phyloP scores from a whole-genome alignment of 2,888 invertebrate species.

The Neoscelio sp. region DNA sequence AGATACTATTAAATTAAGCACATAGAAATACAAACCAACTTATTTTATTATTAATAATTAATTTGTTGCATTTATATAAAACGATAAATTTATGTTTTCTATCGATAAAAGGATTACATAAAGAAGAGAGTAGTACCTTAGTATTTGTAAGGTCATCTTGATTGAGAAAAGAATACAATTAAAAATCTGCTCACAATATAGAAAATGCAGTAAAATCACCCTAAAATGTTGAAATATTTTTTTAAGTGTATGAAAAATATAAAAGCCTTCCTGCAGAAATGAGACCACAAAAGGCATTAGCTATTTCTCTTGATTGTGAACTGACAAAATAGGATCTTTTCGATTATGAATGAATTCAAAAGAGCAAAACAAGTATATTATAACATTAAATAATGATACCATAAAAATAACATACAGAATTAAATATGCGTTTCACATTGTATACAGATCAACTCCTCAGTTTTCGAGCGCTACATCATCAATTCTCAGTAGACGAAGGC shows the following conservation, averaged over 20 bases:
- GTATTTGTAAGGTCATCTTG: conserved; percentile 20
- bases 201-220: not conserved
- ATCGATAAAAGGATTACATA: conserved; percentile 4
- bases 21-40: too few species aligned
- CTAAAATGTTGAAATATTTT: not conserved
- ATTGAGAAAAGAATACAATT: conserved; percentile 16
- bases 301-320: conserved; percentile 14
- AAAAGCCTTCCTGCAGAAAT: not conserved
- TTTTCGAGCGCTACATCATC: too few species aligned
- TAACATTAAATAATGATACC: not conserved
- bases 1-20: conserved; percentile 47
- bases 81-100: too few species aligned
- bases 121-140: conserved; percentile 27
- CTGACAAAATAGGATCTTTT: conserved; percentile 22
- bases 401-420: too few species aligned
- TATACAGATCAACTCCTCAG: too few species aligned
- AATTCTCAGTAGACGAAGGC: too few species aligned
- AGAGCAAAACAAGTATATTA: conserved; percentile 1
- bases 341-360: conserved; percentile 16
- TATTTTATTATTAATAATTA: too few species aligned
- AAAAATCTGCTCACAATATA: not conserved
- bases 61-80: too few species aligned
- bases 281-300: conserved; percentile 10
- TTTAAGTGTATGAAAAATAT: not conserved
- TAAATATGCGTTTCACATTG: too few species aligned